A percentile compares a stretch with the other conserved stretches of the same genome.
These are phyloP conservation scores for Motacilla tschutschensis DNA, from an alignment of 2,113 vertebrate genomes.

Conservation along the genomic window DNA sequence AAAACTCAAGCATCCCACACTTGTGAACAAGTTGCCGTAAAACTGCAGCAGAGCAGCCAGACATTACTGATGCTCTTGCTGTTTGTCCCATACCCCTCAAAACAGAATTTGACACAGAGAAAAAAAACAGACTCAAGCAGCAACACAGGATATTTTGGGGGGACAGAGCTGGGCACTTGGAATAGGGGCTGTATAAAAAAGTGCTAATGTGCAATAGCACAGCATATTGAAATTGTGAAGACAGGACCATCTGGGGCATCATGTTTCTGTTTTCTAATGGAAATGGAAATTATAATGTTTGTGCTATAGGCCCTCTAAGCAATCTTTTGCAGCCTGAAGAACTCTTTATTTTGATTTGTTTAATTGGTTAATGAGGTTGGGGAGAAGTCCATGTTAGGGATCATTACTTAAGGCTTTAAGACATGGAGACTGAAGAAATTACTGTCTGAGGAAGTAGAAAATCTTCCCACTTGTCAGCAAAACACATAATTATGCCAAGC, in stretches of 20 bases:
- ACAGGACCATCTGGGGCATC: not conserved
- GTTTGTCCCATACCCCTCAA: not conserved
- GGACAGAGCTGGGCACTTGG: not conserved
- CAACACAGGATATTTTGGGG: accelerated
- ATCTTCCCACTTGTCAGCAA: constrained; percentile 2
- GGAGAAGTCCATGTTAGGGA: constrained; percentile 54
- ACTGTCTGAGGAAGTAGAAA: constrained; percentile 19
- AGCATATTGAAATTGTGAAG: not conserved
- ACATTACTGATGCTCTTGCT: not conserved
- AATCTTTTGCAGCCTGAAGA: constrained; percentile 47
- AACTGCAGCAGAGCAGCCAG: not conserved
- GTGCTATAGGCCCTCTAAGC: constrained; percentile 19
- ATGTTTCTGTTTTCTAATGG: not conserved
- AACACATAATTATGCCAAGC: not conserved
- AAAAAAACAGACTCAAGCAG: not conserved
- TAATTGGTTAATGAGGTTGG: constrained; percentile 60
- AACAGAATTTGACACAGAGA: not conserved
- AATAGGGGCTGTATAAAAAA: not conserved
- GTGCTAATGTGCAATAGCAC: not conserved
- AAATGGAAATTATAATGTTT: constrained; percentile 39
- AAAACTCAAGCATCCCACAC: not conserved
- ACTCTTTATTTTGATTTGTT: constrained; percentile 59
- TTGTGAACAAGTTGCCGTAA: not conserved
- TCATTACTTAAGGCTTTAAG: constrained; percentile 59
- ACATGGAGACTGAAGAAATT: constrained; percentile 32